phyloP scores from a whole-genome alignment of 2,888 invertebrate genomes.

The Physocephala rufipes region DNA sequence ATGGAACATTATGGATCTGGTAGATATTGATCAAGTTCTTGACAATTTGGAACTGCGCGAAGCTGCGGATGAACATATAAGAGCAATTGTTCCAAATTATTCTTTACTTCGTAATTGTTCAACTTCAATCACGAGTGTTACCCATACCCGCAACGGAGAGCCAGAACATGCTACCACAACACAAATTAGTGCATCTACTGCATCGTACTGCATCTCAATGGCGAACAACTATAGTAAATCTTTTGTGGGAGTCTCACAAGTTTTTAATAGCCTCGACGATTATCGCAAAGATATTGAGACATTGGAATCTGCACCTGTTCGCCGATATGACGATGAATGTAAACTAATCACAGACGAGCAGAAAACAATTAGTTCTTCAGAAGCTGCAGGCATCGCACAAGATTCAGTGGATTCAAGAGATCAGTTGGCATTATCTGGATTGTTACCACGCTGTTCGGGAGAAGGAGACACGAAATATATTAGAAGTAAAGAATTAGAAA shows the following conservation, averaged over 20 bases:
- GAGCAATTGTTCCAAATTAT: slow-evolving; percentile 25
- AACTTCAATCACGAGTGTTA: slow-evolving; percentile 17
- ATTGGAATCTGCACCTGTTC: slow-evolving; percentile 48
- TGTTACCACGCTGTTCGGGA: not conserved
- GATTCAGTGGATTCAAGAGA: not conserved
- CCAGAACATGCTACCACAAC: not conserved
- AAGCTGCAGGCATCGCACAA: not conserved
- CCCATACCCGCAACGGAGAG: slow-evolving; percentile 26
- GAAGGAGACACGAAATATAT: not conserved
- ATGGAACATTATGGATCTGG: slow-evolving; percentile 64
- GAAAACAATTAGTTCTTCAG: not conserved
- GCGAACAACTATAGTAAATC: slow-evolving; percentile 41
- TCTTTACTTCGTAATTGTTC: not conserved
- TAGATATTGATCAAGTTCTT: slow-evolving; percentile 84
- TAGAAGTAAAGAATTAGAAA: not conserved
- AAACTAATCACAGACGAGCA: slow-evolving; percentile 23
- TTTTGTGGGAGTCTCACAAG: slow-evolving; percentile 71
- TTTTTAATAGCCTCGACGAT: slow-evolving; percentile 73
- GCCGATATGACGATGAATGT: slow-evolving; percentile 43
- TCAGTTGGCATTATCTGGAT: no score
- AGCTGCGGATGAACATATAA: slow-evolving; percentile 56
- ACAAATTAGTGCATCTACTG: not conserved
- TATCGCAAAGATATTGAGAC: slow-evolving; percentile 65
- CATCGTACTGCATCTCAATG: not conserved
- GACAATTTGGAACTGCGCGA: slow-evolving; percentile 85